Conservation (phyloP, 2,888 invertebrate genomes). For the Sceliomorpha sp. region DNA sequence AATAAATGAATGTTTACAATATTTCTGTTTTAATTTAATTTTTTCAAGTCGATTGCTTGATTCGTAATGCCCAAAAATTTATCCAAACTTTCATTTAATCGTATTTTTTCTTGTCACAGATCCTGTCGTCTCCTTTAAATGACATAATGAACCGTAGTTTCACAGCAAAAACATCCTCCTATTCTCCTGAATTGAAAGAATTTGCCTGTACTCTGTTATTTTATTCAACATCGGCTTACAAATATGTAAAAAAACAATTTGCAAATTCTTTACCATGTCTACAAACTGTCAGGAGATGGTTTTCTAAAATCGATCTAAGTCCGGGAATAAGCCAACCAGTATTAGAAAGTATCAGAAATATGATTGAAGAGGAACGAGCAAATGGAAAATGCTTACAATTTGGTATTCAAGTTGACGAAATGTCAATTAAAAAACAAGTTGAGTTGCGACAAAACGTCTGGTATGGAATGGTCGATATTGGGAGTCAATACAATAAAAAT, state of each 20-base stretch:
- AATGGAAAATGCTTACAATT: slow-evolving; percentile 34
- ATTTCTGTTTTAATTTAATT: no score
- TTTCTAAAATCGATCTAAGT: slow-evolving; percentile 29
- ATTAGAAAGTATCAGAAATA: no score
- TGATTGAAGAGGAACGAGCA: slow-evolving; percentile 19
- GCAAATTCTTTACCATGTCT: slow-evolving; percentile 45
- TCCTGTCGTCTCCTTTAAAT: no score
- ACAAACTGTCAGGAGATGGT: slow-evolving; percentile 46
- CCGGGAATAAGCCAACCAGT: slow-evolving; percentile 21
- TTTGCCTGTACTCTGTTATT: slow-evolving; percentile 34
- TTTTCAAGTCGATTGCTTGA: no score
- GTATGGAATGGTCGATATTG: slow-evolving; percentile 64
- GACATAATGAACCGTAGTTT: no score
- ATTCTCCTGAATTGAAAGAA: slow-evolving; percentile 7
- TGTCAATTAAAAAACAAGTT: slow-evolving; percentile 30
- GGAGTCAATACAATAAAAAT: no score
- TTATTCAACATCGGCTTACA: slow-evolving; percentile 30
- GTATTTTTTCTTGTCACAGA: no score
- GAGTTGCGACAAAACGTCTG: no score
- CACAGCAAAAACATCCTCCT: no score
- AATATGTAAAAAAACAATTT: slow-evolving; percentile 50
- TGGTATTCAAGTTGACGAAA: slow-evolving; percentile 20
- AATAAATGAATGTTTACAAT: no score
- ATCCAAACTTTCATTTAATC: no score
- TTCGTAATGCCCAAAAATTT: no score